Evolutionary conservation across 2,797 vertebrate genomes (phyloP).

Genomic region (Sitta carolinensis): DNA sequence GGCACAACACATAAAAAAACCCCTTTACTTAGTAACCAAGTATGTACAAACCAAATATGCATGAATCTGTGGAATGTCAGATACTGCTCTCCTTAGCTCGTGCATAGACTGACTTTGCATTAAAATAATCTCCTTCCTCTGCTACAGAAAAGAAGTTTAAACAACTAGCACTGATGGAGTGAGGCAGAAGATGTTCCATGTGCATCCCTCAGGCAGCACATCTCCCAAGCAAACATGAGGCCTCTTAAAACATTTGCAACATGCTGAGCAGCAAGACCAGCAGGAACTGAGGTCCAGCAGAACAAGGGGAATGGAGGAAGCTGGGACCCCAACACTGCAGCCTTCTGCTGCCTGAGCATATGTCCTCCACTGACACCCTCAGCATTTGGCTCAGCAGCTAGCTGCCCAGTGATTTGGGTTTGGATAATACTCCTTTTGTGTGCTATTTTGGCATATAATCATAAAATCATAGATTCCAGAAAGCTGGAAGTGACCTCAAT

Average conservation of each 20-base stretch:
- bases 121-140: not conserved
- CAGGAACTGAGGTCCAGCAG: not conserved
- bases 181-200: not conserved
- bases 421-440: not conserved
- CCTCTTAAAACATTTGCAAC: not conserved
- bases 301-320: not conserved
- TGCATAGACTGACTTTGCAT: not conserved
- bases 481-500: not conserved
- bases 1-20: not conserved
- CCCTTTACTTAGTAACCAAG: not conserved
- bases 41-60: rapidly evolving
- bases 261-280: not conserved
- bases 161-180: not conserved
- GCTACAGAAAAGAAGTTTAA: not conserved
- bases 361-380: not conserved
- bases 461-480: not conserved
- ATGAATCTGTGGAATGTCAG: not conserved
- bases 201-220: not conserved
- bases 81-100: not conserved
- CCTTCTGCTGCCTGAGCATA: not conserved
- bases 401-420: not conserved
- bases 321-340: not conserved
- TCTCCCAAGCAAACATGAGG: not conserved
- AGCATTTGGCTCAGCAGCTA: not conserved
- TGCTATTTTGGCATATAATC: not conserved